Conservation (phyloP, 2,113 vertebrate genomes). For the Elephantulus edwardii region DNA sequence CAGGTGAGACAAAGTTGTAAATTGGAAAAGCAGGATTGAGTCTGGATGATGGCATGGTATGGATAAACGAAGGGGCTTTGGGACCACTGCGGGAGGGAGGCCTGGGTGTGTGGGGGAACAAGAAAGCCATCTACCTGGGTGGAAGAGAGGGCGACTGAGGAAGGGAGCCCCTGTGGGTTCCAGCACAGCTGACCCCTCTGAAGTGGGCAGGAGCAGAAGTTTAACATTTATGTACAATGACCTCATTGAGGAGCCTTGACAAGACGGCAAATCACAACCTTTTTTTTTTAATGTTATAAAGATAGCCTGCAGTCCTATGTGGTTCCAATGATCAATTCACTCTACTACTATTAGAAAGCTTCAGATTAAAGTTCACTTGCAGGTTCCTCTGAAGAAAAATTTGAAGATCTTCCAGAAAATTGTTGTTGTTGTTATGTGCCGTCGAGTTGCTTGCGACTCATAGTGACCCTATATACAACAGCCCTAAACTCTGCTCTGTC, state of each 20-base stretch:
- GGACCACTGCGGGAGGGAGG: rapidly evolving
- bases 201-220: neutral
- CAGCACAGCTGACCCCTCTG: rapidly evolving
- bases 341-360: neutral
- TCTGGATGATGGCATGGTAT: neutral
- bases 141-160: neutral
- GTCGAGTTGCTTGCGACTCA: too few species aligned
- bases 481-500: too few species aligned
- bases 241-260: neutral
- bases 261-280: neutral
- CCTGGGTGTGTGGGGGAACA: neutral
- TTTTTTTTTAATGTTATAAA: neutral
- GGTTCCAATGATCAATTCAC: neutral
- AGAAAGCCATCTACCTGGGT: rapidly evolving
- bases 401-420: neutral
- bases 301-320: neutral
- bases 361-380: neutral
- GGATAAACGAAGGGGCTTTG: neutral
- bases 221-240: neutral
- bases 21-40: neutral
- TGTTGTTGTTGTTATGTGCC: too few species aligned
- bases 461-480: too few species aligned
- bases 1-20: neutral
- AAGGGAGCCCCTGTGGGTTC: rapidly evolving
- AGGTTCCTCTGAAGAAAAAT: neutral